Evolutionary conservation across 2,113 vertebrate genomes (phyloP), one percentile per base, ranked within the genome.

Genomic region (Trichechus manatus): DNA sequence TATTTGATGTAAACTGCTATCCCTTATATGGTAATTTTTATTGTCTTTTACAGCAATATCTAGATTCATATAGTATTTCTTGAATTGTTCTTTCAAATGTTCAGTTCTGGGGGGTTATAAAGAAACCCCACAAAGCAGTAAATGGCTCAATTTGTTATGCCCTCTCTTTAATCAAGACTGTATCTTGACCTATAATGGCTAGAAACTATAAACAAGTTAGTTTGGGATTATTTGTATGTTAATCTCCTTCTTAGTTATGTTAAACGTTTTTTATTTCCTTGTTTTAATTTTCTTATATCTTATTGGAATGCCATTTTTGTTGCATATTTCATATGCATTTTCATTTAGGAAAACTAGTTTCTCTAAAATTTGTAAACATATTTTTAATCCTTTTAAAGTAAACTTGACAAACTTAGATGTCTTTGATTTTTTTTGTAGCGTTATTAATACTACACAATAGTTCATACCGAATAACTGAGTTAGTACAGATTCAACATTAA

Each of bases 291-390:
- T 10, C 53, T 56, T 56, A 56, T 56, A 56, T 56, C 83, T 78
- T 23, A 74, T 0, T 87, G 23, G 44, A 80, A 91, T 33, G 33
- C 27, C 22, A 31, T 74, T 79, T 70, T 92, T 85, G 56, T 50
- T 66, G 20, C 15, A 53, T 78, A 74, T 29, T 31, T 87, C 78
- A 91, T 17, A 31, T 23, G 17, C 23, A 44, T 61, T 70, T 90
- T 82, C 33, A 42, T n/a, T 66, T 68, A 63, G 31, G 74, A 70
- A 89, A 95, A 47, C 8, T 15, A 29, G 5, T 77, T 96, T 94
- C 59, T 78, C 74, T 86, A 82, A 85, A 89, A 89, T 68, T 50
- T 61, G n/a, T 27, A 63, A 82, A 91, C 81, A 39, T 66, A 42
- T 13, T 3, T 93, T 82, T 64, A 36, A 47, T 14, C 4, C 22